Conservation (phyloP, 92 coral and sea anemone species). For the Siderastrea radians region DNA sequence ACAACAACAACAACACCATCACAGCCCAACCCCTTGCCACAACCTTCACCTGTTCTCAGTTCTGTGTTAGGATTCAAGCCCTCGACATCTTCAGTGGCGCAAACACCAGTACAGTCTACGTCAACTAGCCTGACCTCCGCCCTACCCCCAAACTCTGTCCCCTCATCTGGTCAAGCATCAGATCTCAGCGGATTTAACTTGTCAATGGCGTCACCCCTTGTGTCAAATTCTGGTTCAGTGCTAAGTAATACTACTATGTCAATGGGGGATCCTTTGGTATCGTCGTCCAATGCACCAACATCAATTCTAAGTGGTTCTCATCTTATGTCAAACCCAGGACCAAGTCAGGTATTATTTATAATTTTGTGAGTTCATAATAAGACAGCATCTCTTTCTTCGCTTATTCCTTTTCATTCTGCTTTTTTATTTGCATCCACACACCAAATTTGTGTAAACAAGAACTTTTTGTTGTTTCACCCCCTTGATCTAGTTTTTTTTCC, state of each 20-base stretch:
- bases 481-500: background rate
- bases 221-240: slow-evolving; percentile 60
- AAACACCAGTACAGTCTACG: slow-evolving; percentile 43
- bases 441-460: too few species aligned
- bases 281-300: slow-evolving; percentile 72
- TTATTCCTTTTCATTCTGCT: too few species aligned
- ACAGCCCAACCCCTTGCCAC: slow-evolving; percentile 70
- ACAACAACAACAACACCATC: slow-evolving; percentile 73
- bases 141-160: slow-evolving; percentile 44
- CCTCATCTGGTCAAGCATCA: slow-evolving; percentile 63
- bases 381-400: background rate
- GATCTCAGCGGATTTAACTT: slow-evolving; percentile 57
- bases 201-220: slow-evolving; percentile 62
- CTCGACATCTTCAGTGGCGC: slow-evolving; percentile 55
- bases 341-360: slow-evolving; percentile 27
- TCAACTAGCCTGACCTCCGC: slow-evolving; percentile 61
- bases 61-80: slow-evolving; percentile 65
- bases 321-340: slow-evolving; percentile 68
- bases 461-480: too few species aligned
- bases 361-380: background rate
- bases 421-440: too few species aligned
- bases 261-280: slow-evolving; percentile 73
- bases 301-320: slow-evolving; percentile 87
- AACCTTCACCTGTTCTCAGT: slow-evolving; percentile 71
- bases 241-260: slow-evolving; percentile 74